Evolutionary conservation across 2,113 vertebrate species (phyloP), one percentile per base, ranked within the genome.

Genomic region (Sylvia atricapilla): DNA sequence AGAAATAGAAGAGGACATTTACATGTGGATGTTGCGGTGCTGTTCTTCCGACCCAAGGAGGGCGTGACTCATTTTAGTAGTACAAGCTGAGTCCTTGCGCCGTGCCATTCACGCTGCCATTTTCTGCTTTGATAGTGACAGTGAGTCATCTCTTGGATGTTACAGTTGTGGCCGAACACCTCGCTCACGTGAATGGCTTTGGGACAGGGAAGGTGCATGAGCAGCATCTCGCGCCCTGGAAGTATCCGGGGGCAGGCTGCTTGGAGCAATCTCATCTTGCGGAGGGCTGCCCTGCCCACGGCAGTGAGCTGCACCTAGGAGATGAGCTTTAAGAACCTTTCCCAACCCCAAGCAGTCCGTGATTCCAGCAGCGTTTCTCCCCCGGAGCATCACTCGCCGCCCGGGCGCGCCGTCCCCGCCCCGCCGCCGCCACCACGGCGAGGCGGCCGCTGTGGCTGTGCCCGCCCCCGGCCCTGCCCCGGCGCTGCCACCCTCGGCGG

Each of bases 391-490:
- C 84, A 13, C 25, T 35, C 43, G 28, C 50, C 11, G 24, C 43
- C 35, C 41, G 50, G 41, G n/a, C 2, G 84, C 66, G 66, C 64
- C 55, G 37, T 47, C 43, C 28, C 41, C 62, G 27, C 50, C 77
- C 41, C 41, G 41, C 49, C 37, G 39, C 98, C 98, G 99, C 98
- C 98, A 86, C 98, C 98, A 98, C 98, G 97, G 98, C 97, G 98
- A 99, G 98, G 96, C 94, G 95, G 97, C 98, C 73, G 50, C 60
- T 56, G 82, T 56, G 11, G 49, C 59, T 97, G 96, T 93, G 97
- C 98, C 95, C 95, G 91, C 97, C 92, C 76, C 80, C 72, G 72
- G 76, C 77, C 89, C 74, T 73, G 31, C 88, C 69, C 84, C 60
- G 60, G 31, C n/a, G 86, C 31, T 49, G 18, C 87, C 94, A 60